phyloP scores from a whole-genome alignment of 2,888 invertebrate genomes.

The Tanytarsus gracilentus region DNA sequence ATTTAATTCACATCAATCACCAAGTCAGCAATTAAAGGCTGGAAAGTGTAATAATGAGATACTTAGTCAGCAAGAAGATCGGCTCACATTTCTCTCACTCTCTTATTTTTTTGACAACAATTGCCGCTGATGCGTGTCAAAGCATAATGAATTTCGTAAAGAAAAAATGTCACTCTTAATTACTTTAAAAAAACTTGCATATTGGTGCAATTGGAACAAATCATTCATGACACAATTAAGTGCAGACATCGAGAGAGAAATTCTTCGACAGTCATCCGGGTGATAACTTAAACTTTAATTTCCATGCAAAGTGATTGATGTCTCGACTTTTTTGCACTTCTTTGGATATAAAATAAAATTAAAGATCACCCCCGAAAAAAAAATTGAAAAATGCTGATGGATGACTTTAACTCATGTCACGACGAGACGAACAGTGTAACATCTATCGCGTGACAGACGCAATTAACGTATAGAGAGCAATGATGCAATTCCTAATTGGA shows the following conservation, averaged over 20 bases:
- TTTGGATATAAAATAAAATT: too few relatives aligned
- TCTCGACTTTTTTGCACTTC: background rate
- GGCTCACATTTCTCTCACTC: background rate
- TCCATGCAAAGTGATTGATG: slow-evolving; percentile 13
- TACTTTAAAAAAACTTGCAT: background rate
- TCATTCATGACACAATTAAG: slow-evolving; percentile 25
- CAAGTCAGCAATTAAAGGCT: slow-evolving; percentile 22
- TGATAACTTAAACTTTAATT: too few relatives aligned
- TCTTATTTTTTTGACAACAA: background rate
- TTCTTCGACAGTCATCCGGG: background rate
- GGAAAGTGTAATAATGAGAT: too few relatives aligned
- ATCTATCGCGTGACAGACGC: slow-evolving; percentile 17
- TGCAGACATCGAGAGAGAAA: background rate
- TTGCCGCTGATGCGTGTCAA: background rate
- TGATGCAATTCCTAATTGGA: background rate
- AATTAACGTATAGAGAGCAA: slow-evolving; percentile 14
- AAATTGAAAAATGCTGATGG: background rate
- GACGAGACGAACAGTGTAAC: too few relatives aligned
- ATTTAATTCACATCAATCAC: slow-evolving; percentile 25
- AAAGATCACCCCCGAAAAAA: background rate
- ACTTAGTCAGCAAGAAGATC: background rate
- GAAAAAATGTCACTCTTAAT: slow-evolving; percentile 21
- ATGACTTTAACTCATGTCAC: too few relatives aligned
- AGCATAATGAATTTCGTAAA: background rate
- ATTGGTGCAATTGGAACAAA: slow-evolving; percentile 20